A percentile compares a stretch with the other conserved stretches of the same genome.
phyloP scores from a whole-genome alignment of 2,797 vertebrate species.

The Arnoldichthys spilopterus region DNA sequence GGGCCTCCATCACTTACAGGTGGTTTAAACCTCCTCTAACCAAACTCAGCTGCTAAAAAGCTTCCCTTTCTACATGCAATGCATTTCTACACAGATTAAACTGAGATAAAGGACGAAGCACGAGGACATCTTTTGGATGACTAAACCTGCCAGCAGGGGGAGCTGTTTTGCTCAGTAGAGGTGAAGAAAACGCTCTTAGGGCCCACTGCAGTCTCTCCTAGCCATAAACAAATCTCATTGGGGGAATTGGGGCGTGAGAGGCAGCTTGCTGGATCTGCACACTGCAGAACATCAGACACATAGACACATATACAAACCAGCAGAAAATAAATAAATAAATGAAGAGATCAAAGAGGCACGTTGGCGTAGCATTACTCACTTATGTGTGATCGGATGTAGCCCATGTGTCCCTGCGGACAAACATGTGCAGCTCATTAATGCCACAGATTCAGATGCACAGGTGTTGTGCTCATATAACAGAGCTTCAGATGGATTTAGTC shows the following conservation, averaged over 20 bases:
- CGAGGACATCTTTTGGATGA: too few species aligned
- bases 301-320: not conserved
- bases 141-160: not conserved
- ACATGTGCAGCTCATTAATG: not conserved
- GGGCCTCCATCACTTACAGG: too few species aligned
- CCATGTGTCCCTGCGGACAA: not conserved
- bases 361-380: not conserved
- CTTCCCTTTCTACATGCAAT: too few species aligned
- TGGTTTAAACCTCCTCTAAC: too few species aligned
- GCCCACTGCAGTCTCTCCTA: not conserved
- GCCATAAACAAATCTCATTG: slow-evolving; percentile 23
- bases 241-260: slow-evolving; percentile 34
- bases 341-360: not conserved
- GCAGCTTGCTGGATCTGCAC: not conserved
- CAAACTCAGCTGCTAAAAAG: too few species aligned
- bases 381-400: not conserved
- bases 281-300: not conserved
- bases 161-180: not conserved
- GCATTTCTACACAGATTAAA: not conserved
- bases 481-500: not conserved
- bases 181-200: not conserved
- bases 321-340: not conserved
- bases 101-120: not conserved
- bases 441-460: not conserved
- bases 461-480: not conserved